Evolutionary conservation across 1,140 invertebrate species (phyloP).

Genomic region (Heliothis subflexa): DNA sequence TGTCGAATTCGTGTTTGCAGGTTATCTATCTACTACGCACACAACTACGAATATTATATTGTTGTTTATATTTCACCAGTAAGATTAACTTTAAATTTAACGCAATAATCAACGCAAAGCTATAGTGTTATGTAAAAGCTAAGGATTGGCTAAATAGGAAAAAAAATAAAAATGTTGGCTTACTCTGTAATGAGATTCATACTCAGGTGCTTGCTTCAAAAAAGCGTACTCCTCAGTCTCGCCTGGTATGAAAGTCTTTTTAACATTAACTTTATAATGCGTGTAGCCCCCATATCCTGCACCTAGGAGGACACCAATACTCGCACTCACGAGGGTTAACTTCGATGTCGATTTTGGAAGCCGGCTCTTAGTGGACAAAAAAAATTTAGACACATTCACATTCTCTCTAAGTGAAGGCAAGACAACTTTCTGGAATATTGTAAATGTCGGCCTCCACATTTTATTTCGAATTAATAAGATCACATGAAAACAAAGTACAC

Average conservation of each 20-base stretch:
- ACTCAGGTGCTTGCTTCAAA: conserved; percentile 71
- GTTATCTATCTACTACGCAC: no score
- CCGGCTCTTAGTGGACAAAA: conserved; percentile 75
- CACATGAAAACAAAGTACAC: conserved; percentile 34
- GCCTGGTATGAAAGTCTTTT: conserved; percentile 57
- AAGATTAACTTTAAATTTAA: no score
- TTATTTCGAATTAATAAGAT: conserved; percentile 41
- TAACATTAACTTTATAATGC: conserved; percentile 82
- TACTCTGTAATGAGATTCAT: conserved; percentile 79
- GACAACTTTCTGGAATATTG: conserved; percentile 71
- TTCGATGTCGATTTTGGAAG: conserved; percentile 73
- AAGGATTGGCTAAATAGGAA: background rate
- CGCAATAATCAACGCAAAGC: no score
- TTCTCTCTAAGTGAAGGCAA: conserved; percentile 71
- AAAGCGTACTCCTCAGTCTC: conserved; percentile 73
- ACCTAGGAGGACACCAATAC: conserved; percentile 81
- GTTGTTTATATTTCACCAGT: background rate
- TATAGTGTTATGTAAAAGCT: conserved; percentile 29
- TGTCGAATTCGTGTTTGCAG: no score
- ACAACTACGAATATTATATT: background rate
- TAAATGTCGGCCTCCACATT: conserved; percentile 78
- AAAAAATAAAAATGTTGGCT: conserved; percentile 33
- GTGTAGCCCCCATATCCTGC: conserved; percentile 84
- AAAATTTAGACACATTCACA: conserved; percentile 61
- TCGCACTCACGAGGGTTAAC: conserved; percentile 80